Conservation (phyloP, 2,888 invertebrate genomes). For the Leptinotarsa peninsularis region DNA sequence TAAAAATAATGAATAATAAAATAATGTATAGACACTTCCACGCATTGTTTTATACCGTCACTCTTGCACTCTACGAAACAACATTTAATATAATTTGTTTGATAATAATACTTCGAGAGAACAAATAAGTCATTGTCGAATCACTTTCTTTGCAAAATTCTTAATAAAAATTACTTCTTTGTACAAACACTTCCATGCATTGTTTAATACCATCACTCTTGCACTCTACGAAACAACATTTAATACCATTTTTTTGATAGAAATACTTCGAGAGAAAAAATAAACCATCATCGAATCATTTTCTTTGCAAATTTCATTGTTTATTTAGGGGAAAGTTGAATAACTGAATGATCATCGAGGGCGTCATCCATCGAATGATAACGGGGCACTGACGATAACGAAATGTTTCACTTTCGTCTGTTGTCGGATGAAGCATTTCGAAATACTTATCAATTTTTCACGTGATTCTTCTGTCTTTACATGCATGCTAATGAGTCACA, state of each 20-base stretch:
- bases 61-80: too few relatives aligned
- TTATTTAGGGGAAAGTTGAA: constrained; percentile 4
- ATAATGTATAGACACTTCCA: not conserved
- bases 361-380: constrained; percentile 21
- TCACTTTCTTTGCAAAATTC: not conserved
- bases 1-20: not conserved
- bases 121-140: not conserved
- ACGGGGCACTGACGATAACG: too few relatives aligned
- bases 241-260: not conserved
- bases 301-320: not conserved
- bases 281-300: not conserved
- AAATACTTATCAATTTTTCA: constrained; percentile 9
- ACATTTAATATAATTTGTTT: not conserved
- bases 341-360: constrained; percentile 1
- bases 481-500: constrained; percentile 14
- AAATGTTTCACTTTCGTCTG: constrained; percentile 21
- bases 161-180: too few relatives aligned
- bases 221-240: too few relatives aligned
- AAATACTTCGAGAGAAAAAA: not conserved
- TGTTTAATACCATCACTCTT: not conserved
- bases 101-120: not conserved
- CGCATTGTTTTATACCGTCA: not conserved
- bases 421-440: not conserved
- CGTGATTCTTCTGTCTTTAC: constrained; percentile 15
- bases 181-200: not conserved